Evolutionary conservation across 2,888 invertebrate species (phyloP), one percentile per base, ranked within the genome.

Genomic region (Cetonia aurata): DNA sequence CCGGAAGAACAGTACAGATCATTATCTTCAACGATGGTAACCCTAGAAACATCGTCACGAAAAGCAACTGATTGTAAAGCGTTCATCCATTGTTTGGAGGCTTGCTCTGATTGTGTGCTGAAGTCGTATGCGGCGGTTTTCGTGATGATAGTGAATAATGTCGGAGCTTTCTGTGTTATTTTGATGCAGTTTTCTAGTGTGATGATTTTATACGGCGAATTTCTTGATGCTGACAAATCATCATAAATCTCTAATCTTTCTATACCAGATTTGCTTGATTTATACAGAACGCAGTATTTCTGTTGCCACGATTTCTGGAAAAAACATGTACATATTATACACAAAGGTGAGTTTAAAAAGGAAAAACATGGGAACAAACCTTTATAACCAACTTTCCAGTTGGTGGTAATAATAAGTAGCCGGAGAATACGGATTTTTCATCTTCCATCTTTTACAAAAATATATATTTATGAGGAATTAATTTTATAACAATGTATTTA

Each of bases 131-230:
- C 81, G 44, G 84, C 85, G 72, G 91, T 90, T 86, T 93, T 94
- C 75, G 93, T 94, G 71, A 93, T 90, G 78, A 96, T 90, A 75
- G 89, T 89, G 71, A 85, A 83, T 75, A 88, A 87, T 79, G 89
- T 90, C 81, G 88, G 87, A 81, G 85, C 84, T 74, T 80, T 82
- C 82, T 90, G 89, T 73, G 90, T 89, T 79, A 96, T 94, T 88
- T 96, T 96, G 50, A 95, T 91, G 83, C 95, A 95, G 82, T 95
- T 93, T 85, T 95, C 94, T 67, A 96, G 87, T 0, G 95, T 93
- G 73, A 96, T 91, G 72, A 95, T 94, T 81, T 91, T 90, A 33
- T 84, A 82, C 41, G 92, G 90, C 78, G 91, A 88, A 76, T 88
- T 89, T 75, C 86, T 86, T 72, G 87, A 81, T 44, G 71, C 74